A percentile compares a stretch with the other conserved stretches of the same genome.
phyloP scores from a whole-genome alignment of 1,140 invertebrate species.

The Pinna nobilis region DNA sequence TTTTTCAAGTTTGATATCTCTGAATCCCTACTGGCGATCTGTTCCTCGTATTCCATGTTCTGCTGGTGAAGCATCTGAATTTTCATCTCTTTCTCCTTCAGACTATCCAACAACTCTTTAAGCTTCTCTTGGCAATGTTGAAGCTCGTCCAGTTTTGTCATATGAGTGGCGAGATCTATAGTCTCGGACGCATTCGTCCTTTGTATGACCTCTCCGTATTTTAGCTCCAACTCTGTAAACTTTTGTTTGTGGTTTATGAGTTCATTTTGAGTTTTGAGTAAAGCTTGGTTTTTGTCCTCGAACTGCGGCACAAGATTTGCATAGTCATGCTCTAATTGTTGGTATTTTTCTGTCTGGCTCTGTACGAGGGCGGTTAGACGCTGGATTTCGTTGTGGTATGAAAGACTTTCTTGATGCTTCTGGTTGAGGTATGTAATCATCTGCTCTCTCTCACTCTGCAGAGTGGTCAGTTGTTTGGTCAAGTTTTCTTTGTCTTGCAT shows the following conservation, averaged over 20 bases:
- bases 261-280: constrained; percentile 78
- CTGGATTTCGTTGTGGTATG: constrained; percentile 89
- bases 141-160: constrained; percentile 59
- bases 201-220: constrained; percentile 67
- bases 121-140: constrained; percentile 54
- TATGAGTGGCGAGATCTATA: constrained; percentile 60
- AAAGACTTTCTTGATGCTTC: constrained; percentile 88
- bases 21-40: constrained; percentile 51
- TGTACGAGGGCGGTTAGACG: constrained; percentile 78
- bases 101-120: constrained; percentile 47
- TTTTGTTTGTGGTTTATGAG: constrained; percentile 76
- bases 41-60: constrained; percentile 59
- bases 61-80: constrained; percentile 56
- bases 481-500: constrained; percentile 73
- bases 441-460: constrained; percentile 81
- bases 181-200: constrained; percentile 58
- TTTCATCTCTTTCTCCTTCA: constrained; percentile 61
- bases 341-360: constrained; percentile 67
- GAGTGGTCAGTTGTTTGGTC: constrained; percentile 64
- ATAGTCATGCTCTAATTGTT: constrained; percentile 70
- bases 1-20: constrained; percentile 63
- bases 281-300: constrained; percentile 75
- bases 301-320: constrained; percentile 59
- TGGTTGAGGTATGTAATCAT: constrained; percentile 84
- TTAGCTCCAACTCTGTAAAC: constrained; percentile 75